Evolutionary conservation across 1,140 invertebrate genomes (phyloP), one percentile per base, ranked within the genome.

Genomic region (Drosophila sechellia): DNA sequence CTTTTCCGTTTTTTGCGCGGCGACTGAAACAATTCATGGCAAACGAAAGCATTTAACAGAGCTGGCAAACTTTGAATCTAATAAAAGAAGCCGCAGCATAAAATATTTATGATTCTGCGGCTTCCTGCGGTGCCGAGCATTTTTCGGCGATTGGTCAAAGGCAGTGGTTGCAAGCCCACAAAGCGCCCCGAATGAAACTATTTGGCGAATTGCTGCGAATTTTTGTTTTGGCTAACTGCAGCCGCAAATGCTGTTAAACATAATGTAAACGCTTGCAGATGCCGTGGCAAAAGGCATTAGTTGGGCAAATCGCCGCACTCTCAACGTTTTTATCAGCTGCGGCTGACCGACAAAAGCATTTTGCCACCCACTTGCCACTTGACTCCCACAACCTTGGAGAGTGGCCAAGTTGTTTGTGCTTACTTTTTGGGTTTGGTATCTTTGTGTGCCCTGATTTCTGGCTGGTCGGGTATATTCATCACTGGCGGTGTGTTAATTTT

Each of bases 91-190:
- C 84, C 79, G 73, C 79, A 87, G 72, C 57, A 79, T 89, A 79
- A 89, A 87, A 80, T 87, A 87, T 87, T 89, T 87, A 87, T 89
- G 77, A 84, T 89, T 68, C 76, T 87, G 84, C 79, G 84, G 84
- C 71, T 71, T 75, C 43, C 35, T 39, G 53, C 48, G 43, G 34
- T 77, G 20, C 55, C 46, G 50, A 52, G 55, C 46, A 53, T 64
- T 78, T 60, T 85, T 83, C 78, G 75, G 54, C 69, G 80, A 87
- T 72, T 81, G 84, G 79, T 61, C 57, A 71, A 71, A 70, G 56
- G 48, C 50, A 58, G 46, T 39, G 61, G 48, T 50, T 34, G 15
- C n/a, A 34, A 34, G 12, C 11, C 27, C 27, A 59, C 39, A 66
- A 66, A 76, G 69, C 43, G 45, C 35, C 55, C 60, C 54, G 39